Evolutionary conservation across 2,797 vertebrate genomes (phyloP), one percentile per base, ranked within the genome.

Genomic region (Lycodopsis pacificus): DNA sequence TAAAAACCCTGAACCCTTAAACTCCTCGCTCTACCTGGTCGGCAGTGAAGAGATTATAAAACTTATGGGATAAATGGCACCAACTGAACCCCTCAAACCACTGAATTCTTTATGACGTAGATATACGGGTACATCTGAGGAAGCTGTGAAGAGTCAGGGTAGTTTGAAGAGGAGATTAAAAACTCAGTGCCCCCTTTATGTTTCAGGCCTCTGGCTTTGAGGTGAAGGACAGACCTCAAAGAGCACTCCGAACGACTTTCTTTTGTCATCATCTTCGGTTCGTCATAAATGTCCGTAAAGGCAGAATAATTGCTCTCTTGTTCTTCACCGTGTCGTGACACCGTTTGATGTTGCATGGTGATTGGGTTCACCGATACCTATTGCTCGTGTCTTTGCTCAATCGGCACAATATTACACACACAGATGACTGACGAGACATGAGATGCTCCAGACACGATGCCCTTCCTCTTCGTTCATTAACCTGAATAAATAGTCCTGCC

Each of bases 281-380:
- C 79, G 77, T 84, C 86, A 86, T 81, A 82, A 90, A 88, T 32
- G 34, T 71, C 78, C 82, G 76, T 76, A 82, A 86, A 83, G 58
- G 53, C 51, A 59, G 82, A 89, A 86, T 90, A 85, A 90, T 86
- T 85, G 82, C 89, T 62, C 44, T 69, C 67, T 78, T 86, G 78
- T 82, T 88, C 89, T 89, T 76, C 77, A 53, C 63, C 25, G 59
- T 62, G 58, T 42, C 70, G 32, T 73, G 70, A 83, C 71, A 73
- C 57, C 12, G 71, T 84, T 70, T 83, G 82, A 91, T 89, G 79
- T 73, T 69, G 59, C 46, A 58, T 34, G 42, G 62, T 82, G 88
- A 90, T 89, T 86, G 76, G 66, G 73, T 78, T 73, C 58, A 73
- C 68, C 19, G 25, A 27, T 27, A 20, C 79, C 40, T 22, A 42